Conservation (phyloP, 2,797 vertebrate genomes). For the Notamacropus eugenii region DNA sequence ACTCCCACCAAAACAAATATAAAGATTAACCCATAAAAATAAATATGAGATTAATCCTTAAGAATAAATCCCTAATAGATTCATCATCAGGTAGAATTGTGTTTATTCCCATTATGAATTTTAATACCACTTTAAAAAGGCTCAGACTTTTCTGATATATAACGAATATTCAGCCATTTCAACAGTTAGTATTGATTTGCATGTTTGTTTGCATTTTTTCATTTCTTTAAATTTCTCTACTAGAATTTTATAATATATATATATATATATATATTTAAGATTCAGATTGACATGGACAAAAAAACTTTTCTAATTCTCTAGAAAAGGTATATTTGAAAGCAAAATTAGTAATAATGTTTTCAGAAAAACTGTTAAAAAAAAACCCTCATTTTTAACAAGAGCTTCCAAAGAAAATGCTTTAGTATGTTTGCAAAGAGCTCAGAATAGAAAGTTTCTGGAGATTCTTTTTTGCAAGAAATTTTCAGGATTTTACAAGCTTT, state of each 20-base stretch:
- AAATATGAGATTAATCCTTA: background rate
- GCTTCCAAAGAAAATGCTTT: background rate
- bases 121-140: background rate
- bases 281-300: background rate
- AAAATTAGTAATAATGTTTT: background rate
- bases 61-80: background rate
- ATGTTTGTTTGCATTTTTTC: background rate
- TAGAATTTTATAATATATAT: no score
- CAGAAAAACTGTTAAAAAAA: background rate
- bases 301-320: slow-evolving; percentile 15
- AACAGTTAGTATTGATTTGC: background rate
- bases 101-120: background rate
- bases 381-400: background rate
- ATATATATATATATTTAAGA: background rate
- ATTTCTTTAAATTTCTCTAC: background rate
- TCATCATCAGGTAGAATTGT: background rate
- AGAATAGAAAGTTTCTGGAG: background rate
- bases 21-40: background rate
- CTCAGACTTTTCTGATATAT: background rate
- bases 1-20: background rate
- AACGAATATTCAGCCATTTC: background rate
- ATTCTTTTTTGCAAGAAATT: background rate
- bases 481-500: background rate
- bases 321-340: background rate
- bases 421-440: background rate